Percentiles rank a stretch among this genome's conserved stretches.
These are phyloP conservation scores for Hippocampus zosterae DNA, from an alignment of 2,113 vertebrate genomes.

Conservation along the genomic window DNA sequence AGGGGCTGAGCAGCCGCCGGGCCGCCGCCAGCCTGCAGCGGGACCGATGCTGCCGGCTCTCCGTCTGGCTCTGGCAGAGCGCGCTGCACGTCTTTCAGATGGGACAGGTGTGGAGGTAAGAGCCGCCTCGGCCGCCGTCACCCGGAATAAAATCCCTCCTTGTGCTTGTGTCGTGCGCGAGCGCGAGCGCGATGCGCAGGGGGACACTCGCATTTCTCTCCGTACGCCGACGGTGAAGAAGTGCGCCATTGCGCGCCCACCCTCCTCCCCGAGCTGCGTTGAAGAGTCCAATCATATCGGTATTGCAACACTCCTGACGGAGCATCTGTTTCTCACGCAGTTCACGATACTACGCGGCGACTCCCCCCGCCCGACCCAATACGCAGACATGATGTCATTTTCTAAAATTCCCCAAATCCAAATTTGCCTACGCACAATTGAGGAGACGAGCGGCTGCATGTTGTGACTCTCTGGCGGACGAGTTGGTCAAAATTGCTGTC, in stretches of 20 bases:
- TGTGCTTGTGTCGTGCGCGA: no score
- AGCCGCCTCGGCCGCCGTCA: constrained; percentile 39
- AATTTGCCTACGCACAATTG: no score
- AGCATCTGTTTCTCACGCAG: constrained; percentile 63
- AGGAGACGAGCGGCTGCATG: no score
- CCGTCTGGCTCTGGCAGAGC: constrained; percentile 94
- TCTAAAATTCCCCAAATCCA: not conserved
- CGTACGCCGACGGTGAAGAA: not conserved
- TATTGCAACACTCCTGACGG: not conserved
- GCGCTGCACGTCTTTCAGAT: constrained; percentile 95
- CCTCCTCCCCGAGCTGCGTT: constrained; percentile 22
- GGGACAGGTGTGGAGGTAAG: constrained; percentile 97
- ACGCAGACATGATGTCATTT: constrained; percentile 72
- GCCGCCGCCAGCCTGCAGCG: constrained; percentile 70
- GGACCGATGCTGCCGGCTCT: constrained; percentile 85
- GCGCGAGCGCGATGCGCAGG: no score
- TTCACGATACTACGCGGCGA: constrained; percentile 45
- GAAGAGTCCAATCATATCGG: constrained; percentile 24
- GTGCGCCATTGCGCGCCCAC: constrained; percentile 60
- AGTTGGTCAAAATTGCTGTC: no score
- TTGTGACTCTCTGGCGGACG: no score
- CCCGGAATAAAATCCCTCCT: constrained; percentile 48
- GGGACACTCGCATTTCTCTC: no score
- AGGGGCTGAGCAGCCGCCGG: constrained; percentile 87
- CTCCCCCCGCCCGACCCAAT: constrained; percentile 1